phyloP scores from a whole-genome alignment of 2,113 vertebrate species.

The Asarcornis scutulata region DNA sequence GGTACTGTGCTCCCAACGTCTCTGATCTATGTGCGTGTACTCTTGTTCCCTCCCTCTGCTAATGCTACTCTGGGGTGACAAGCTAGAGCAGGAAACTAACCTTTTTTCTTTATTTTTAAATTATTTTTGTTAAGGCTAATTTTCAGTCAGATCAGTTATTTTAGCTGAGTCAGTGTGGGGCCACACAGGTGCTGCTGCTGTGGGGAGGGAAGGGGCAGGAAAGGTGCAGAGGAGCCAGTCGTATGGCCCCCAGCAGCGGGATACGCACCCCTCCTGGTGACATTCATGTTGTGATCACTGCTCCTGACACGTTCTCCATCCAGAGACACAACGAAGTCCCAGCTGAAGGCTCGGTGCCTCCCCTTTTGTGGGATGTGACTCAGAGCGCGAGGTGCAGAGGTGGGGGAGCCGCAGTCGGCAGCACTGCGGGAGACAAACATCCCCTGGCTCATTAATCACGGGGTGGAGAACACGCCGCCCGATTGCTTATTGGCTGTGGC shows the following conservation, averaged over 20 bases:
- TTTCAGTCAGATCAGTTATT: background rate
- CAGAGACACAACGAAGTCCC: background rate
- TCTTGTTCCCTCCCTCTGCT: background rate
- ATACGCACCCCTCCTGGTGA: background rate
- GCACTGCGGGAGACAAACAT: background rate
- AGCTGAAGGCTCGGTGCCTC: background rate
- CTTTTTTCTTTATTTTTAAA: background rate
- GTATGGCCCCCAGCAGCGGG: background rate
- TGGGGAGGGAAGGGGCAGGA: background rate
- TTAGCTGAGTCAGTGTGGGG: background rate
- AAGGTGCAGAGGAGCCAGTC: background rate
- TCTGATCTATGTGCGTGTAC: background rate
- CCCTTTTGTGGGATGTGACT: background rate
- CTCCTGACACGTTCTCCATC: background rate
- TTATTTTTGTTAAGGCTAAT: background rate
- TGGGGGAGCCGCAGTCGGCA: background rate
- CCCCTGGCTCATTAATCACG: background rate
- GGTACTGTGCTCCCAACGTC: background rate
- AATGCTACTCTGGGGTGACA: background rate
- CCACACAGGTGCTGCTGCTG: background rate
- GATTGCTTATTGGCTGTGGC: slow-evolving; percentile 20
- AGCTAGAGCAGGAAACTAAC: background rate
- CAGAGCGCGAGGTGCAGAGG: background rate
- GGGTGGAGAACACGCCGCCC: background rate
- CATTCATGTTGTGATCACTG: accelerated